These are phyloP conservation scores for Drosophila yakuba DNA, from an alignment of 1,140 invertebrate genomes.

Conservation along the genomic window DNA sequence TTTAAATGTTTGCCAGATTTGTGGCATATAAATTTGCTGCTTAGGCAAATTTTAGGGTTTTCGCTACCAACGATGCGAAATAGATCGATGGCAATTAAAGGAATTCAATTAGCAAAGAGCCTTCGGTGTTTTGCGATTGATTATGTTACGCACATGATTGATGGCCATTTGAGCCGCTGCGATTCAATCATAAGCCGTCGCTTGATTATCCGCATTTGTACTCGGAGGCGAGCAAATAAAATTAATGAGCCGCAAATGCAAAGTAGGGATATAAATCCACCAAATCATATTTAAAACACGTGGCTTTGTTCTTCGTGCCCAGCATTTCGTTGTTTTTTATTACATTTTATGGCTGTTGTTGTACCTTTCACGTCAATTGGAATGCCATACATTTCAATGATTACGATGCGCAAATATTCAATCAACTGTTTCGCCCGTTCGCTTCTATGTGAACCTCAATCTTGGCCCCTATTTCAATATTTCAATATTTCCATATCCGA, in stretches of 20 bases:
- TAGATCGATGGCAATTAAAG: slow-evolving; percentile 2
- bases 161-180: slow-evolving; percentile 8
- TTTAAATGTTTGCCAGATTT: slow-evolving; percentile 24
- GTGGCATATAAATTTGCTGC: slow-evolving; percentile 8
- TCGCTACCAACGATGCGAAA: background rate
- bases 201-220: slow-evolving; percentile 2
- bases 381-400: slow-evolving; percentile 57
- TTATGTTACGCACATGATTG: slow-evolving; percentile 11
- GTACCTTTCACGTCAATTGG: slow-evolving; percentile 52
- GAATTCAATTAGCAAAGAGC: slow-evolving; percentile 15
- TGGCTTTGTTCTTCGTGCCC: slow-evolving; percentile 19
- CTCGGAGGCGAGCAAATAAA: slow-evolving; percentile 16
- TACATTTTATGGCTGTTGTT: slow-evolving; percentile 29
- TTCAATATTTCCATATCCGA: no score
- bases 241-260: slow-evolving; percentile 50
- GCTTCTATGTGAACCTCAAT: slow-evolving; percentile 2
- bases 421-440: slow-evolving; percentile 47
- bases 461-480: background rate
- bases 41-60: slow-evolving; percentile 2
- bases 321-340: slow-evolving; percentile 7
- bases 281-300: slow-evolving; percentile 51
- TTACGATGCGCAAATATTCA: slow-evolving; percentile 54
- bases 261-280: slow-evolving; percentile 43
- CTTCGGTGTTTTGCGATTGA: slow-evolving; percentile 9
- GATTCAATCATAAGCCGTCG: slow-evolving; percentile 5